These are phyloP conservation scores for Diorhabda sublineata DNA, from an alignment of 1,140 invertebrate genomes.

Conservation along the genomic window DNA sequence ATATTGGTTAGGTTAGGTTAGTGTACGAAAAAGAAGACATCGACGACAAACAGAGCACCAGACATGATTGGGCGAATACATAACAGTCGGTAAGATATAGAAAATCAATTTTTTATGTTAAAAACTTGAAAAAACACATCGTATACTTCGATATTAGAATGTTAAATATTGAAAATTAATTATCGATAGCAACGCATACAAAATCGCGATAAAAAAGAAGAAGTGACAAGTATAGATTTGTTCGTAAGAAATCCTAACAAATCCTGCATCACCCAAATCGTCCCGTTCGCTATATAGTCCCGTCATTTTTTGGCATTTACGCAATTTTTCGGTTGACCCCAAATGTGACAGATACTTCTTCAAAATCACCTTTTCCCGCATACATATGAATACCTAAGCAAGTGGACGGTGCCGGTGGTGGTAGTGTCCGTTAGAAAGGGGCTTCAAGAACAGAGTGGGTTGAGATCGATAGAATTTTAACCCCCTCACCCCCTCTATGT, in stretches of 20 bases:
- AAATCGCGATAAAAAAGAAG: background rate
- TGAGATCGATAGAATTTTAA: slow-evolving; percentile 34
- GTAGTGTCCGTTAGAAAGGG: slow-evolving; percentile 27
- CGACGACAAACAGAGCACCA: too few relatives aligned
- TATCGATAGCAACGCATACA: too few relatives aligned
- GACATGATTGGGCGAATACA: too few relatives aligned
- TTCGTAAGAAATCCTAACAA: slow-evolving; percentile 9
- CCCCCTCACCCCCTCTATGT: slow-evolving; percentile 29
- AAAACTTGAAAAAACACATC: too few relatives aligned
- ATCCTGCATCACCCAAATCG: slow-evolving; percentile 9
- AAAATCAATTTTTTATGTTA: too few relatives aligned
- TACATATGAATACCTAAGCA: slow-evolving; percentile 40
- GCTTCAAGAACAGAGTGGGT: slow-evolving; percentile 26
- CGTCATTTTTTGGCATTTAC: slow-evolving; percentile 14
- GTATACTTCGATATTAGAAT: too few relatives aligned
- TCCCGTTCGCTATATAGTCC: slow-evolving; percentile 10
- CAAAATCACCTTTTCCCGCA: slow-evolving; percentile 18
- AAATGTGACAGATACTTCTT: slow-evolving; percentile 10
- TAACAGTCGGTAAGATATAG: too few relatives aligned
- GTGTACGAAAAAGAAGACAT: too few relatives aligned
- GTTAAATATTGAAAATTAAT: too few relatives aligned
- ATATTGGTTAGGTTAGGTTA: too few relatives aligned
- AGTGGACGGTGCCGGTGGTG: slow-evolving; percentile 36
- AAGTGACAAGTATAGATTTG: slow-evolving; percentile 8
- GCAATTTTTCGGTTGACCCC: slow-evolving; percentile 18